Evolutionary conservation across 2,888 invertebrate species (phyloP).

Genomic region (Mantis religiosa): DNA sequence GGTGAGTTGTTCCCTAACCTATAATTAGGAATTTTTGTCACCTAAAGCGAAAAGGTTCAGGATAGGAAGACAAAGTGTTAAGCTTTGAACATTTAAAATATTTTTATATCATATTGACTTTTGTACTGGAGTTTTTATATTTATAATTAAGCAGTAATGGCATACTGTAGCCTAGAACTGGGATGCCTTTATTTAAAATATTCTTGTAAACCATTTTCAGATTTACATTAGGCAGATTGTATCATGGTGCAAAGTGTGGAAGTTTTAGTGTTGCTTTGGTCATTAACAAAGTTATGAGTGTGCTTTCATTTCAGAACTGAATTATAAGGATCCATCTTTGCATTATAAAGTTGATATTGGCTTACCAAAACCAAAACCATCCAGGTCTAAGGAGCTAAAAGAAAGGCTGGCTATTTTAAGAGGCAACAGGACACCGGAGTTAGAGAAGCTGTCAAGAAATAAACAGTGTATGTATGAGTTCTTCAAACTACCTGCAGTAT

Average conservation of each 20-base stretch:
- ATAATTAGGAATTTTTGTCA: not conserved
- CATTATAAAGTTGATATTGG: constrained; percentile 62
- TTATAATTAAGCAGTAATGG: too few relatives aligned
- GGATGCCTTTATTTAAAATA: too few relatives aligned
- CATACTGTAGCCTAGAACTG: too few relatives aligned
- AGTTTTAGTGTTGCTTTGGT: too few relatives aligned
- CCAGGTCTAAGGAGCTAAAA: constrained; percentile 45
- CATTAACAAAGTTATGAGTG: too few relatives aligned
- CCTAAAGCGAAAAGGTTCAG: not conserved
- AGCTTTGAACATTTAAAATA: not conserved
- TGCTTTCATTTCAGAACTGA: constrained; percentile 43
- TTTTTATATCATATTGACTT: too few relatives aligned
- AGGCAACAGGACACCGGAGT: constrained; percentile 47
- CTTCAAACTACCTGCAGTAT: not conserved
- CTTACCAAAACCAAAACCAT: constrained; percentile 45
- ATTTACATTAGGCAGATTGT: too few relatives aligned
- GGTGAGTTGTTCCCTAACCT: constrained; percentile 51
- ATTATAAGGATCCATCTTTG: constrained; percentile 52
- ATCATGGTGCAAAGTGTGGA: too few relatives aligned
- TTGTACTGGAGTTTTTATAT: too few relatives aligned
- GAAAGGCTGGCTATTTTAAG: constrained; percentile 55
- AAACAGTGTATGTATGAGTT: constrained; percentile 50
- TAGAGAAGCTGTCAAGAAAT: constrained; percentile 62
- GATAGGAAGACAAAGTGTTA: too few relatives aligned
- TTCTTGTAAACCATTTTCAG: too few relatives aligned